Conservation (phyloP, 2,797 vertebrate species). For the Sylvia borin region DNA sequence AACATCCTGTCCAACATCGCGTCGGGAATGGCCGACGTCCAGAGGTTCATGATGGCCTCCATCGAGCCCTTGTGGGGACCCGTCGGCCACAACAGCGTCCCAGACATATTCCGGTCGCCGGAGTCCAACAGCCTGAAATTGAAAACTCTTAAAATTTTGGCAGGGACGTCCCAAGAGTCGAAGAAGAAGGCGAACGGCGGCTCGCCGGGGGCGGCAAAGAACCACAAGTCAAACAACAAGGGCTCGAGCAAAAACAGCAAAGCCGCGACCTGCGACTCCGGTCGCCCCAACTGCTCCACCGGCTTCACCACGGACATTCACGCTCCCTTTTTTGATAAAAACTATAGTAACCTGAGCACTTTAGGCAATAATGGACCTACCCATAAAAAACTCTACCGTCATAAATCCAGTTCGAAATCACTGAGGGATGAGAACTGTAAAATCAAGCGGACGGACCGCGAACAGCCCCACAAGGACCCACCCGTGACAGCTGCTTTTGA, state of each 20-base stretch:
- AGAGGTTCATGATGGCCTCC: slow-evolving; percentile 99
- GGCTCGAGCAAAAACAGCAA: slow-evolving; percentile 89
- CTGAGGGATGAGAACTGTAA: slow-evolving; percentile 97
- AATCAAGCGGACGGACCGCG: slow-evolving; percentile 91
- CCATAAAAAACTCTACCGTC: slow-evolving; percentile 99
- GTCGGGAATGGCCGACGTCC: slow-evolving; percentile 98
- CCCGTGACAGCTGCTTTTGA: slow-evolving; percentile 97
- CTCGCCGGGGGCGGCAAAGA: slow-evolving; percentile 83
- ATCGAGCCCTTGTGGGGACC: slow-evolving; percentile 97
- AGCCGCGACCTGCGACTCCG: slow-evolving; percentile 83
- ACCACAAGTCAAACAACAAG: slow-evolving; percentile 89
- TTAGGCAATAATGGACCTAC: slow-evolving; percentile 91
- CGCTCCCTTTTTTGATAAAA: slow-evolving; percentile 92
- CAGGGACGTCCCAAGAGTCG: slow-evolving; percentile 91
- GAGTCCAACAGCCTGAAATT: slow-evolving; percentile 97
- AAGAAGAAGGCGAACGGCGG: slow-evolving; percentile 89
- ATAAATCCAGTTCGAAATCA: slow-evolving; percentile 98
- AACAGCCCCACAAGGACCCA: slow-evolving; percentile 93
- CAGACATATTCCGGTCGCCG: slow-evolving; percentile 88
- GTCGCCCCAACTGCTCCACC: slow-evolving; percentile 86
- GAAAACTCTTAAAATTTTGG: slow-evolving; percentile 98
- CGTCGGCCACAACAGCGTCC: slow-evolving; percentile 76
- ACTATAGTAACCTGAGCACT: slow-evolving; percentile 91
- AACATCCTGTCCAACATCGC: slow-evolving; percentile 99
- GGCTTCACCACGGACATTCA: slow-evolving; percentile 83